Percentiles rank a stretch among this genome's conserved stretches.
Conservation (phyloP, 35 echinoderm and acorn worm genomes). For the Ophioderma brevispina region DNA sequence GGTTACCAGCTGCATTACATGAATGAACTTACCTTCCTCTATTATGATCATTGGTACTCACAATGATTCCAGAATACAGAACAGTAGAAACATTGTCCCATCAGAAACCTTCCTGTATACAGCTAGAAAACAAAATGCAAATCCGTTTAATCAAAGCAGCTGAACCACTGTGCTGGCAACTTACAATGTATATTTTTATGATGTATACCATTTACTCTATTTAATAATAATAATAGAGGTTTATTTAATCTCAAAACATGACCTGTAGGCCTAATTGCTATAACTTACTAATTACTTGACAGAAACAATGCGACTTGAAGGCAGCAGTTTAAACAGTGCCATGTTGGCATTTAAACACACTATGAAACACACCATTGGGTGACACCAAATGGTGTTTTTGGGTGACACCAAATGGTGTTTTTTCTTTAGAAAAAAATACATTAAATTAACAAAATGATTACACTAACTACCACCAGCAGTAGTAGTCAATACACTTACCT, state of each 20-base stretch:
- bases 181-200: background rate
- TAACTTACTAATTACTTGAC: background rate
- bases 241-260: no score
- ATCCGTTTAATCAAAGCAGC: background rate
- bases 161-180: background rate
- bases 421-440: background rate
- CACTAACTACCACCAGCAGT: background rate
- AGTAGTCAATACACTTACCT: slow-evolving; percentile 51
- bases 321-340: no score
- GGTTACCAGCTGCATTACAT: no score
- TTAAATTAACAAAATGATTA: background rate
- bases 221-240: no score
- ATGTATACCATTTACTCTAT: background rate
- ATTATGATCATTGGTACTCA: slow-evolving; percentile 88
- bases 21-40: slow-evolving; percentile 17
- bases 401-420: background rate
- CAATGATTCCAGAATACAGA: slow-evolving; percentile 92
- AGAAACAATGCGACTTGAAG: background rate
- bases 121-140: slow-evolving; percentile 25
- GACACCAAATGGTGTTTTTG: background rate
- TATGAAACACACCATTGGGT: background rate
- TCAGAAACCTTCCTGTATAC: slow-evolving; percentile 57
- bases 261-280: no score
- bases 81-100: background rate
- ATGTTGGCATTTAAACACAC: background rate